A percentile compares a stretch with the other conserved stretches of the same genome.
Evolutionary conservation across 2,113 vertebrate genomes (phyloP).

Genomic region (Dipodomys ordii): DNA sequence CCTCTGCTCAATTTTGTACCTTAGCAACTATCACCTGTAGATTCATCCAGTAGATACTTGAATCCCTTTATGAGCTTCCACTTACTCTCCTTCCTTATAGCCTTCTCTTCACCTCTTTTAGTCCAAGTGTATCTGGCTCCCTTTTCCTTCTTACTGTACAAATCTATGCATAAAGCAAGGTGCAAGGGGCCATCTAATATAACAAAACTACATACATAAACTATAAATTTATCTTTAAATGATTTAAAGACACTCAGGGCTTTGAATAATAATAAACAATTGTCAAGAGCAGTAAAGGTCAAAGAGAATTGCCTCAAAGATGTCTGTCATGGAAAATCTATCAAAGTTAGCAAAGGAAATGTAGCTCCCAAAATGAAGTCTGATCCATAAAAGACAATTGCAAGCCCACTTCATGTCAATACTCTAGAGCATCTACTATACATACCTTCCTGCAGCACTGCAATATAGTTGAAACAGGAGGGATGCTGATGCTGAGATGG

Average conservation of each 20-base stretch:
- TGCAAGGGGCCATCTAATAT: not conserved
- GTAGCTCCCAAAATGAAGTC: not conserved
- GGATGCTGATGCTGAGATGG: not conserved
- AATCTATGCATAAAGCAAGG: not conserved
- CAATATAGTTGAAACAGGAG: too few species aligned
- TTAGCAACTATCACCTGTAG: not conserved
- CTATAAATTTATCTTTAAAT: not conserved
- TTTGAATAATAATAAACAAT: not conserved
- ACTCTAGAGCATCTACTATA: too few species aligned
- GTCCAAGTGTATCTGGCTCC: not conserved
- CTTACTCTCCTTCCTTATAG: not conserved
- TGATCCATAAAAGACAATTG: too few species aligned
- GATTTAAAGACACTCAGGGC: not conserved
- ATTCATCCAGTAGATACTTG: not conserved
- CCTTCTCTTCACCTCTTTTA: not conserved
- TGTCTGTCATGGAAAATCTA: not conserved
- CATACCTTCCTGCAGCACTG: too few species aligned
- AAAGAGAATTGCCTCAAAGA: not conserved
- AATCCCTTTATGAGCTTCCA: not conserved
- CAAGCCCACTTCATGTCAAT: not conserved
- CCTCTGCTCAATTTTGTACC: too few species aligned
- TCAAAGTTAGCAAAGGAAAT: not conserved
- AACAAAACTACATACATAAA: not conserved
- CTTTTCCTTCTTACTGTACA: not conserved
- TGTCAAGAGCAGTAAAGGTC: not conserved